Base-by-base conservation (phyloP, 2,113 vertebrate genomes). In the Probosciger aterrimus region DNA sequence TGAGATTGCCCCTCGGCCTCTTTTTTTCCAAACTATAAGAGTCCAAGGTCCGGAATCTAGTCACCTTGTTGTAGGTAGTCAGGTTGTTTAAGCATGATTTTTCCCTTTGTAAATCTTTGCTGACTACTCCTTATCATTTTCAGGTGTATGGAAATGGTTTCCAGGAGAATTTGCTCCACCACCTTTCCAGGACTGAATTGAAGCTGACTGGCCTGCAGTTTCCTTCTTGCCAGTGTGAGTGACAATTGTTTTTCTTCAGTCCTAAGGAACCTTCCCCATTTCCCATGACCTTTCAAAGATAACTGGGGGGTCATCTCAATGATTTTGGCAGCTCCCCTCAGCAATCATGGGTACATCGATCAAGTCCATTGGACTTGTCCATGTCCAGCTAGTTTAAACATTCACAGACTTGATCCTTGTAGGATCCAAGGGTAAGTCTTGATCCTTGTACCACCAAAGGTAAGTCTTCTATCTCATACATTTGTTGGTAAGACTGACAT, bases 251-350 rank as follows among this genome's bases (percentile, higher is more conserved):
- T 82, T 88, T 9, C 10, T 55, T 18, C 17, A 43, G 31, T 64
- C 22, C 13, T 78, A 0, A 1, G 35, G 16, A 89, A 82, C 8
- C 15, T 89, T 74, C 19, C 2, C 15, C 17, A 5, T 52, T 82
- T 86, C 23, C 43, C 22, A 28, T 20, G n/a, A 76, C 11, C 27
- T 67, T n/a, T 33, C 17, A 68, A 60, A 79, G 31, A 18, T 23
- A 37, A 37, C 18, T 44, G 12, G 0, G 0, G 18, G 4, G 8
- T 59, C 10, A 12, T 44, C 10, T 55, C 6, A 50, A 1, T 46
- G 18, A 23, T 46, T 14, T 43, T 73, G 35, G 5, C 18, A 14
- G 33, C 10, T 19, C 82, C 12, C 20, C 39, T 73, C 33, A 50
- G 35, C 20, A 19, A 10, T 69, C 4, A 11, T 14, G 39, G 10